Evolutionary conservation across 2,797 vertebrate genomes (phyloP).

Genomic region (Epinephelus coioides): DNA sequence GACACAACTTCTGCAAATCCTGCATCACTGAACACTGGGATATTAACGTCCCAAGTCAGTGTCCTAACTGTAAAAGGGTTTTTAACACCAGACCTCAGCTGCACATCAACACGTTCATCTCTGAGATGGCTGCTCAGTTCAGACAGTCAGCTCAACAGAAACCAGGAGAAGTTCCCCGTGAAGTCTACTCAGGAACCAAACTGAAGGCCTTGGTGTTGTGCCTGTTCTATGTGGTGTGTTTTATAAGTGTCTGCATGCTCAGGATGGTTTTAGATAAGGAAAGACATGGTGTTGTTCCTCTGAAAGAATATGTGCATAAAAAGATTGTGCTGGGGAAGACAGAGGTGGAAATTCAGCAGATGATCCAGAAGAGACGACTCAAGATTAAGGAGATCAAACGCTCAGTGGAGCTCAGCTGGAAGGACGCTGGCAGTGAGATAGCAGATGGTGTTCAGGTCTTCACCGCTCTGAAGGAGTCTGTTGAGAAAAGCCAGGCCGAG

Average conservation of each 20-base stretch:
- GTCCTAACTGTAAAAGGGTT: too few species aligned
- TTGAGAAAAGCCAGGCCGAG: conserved; percentile 1
- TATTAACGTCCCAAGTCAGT: too few species aligned
- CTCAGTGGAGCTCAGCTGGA: conserved; percentile 16
- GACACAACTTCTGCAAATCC: too few species aligned
- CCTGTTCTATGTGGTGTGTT: too few species aligned
- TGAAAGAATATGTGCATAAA: conserved; percentile 12
- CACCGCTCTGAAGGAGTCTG: too few species aligned
- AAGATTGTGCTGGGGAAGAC: neutral
- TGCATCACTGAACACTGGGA: too few species aligned
- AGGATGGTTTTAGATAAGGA: conserved; percentile 1
- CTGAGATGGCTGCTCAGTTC: too few species aligned
- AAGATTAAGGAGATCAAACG: conserved; percentile 17
- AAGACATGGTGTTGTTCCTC: neutral
- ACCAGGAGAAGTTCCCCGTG: conserved; percentile 12
- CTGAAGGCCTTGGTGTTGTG: neutral
- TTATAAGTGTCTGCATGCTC: conserved; percentile 6
- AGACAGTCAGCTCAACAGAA: too few species aligned
- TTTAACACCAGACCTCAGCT: too few species aligned
- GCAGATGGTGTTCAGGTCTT: too few species aligned
- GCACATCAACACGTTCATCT: too few species aligned
- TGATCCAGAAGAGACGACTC: neutral
- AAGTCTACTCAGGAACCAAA: conserved; percentile 19
- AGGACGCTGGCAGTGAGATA: neutral
- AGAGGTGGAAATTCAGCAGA: neutral